Percentiles rank a stretch among this genome's conserved stretches.
Conservation (phyloP, 2,797 vertebrate species). For the Amphiprion clarkii region DNA sequence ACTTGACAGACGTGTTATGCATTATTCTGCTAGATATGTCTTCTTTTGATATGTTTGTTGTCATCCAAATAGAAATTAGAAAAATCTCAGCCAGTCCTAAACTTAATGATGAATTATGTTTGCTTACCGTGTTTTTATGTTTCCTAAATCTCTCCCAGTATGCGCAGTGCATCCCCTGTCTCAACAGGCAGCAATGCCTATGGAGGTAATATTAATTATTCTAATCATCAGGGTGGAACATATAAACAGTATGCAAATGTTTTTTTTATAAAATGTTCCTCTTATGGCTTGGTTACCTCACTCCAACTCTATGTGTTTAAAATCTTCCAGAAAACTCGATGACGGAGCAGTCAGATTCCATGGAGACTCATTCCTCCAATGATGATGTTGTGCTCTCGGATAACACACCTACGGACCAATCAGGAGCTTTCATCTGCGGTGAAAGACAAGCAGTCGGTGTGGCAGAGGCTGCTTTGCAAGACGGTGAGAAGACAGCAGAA, state of each 20-base stretch:
- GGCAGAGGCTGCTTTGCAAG: conserved; percentile 83
- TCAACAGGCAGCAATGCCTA: conserved; percentile 46
- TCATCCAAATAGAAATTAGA: background rate
- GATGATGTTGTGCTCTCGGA: conserved; percentile 59
- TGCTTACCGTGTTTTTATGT: background rate
- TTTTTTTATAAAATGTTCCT: background rate
- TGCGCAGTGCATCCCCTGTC: conserved; percentile 58
- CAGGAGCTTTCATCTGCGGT: conserved; percentile 35
- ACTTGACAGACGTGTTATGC: background rate
- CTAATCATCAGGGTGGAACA: rapidly evolving
- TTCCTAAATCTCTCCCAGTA: conserved; percentile 61
- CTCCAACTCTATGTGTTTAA: background rate
- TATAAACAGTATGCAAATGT: background rate
- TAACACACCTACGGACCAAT: conserved; percentile 56
- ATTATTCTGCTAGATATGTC: background rate
- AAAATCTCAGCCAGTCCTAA: background rate
- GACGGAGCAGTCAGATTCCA: conserved; percentile 64
- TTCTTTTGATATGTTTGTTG: background rate
- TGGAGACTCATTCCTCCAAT: conserved; percentile 64
- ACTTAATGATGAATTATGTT: background rate
- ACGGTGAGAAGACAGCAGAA: conserved; percentile 71
- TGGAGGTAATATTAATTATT: conserved; percentile 60
- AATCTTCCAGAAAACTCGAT: conserved; percentile 66
- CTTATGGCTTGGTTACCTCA: rapidly evolving
- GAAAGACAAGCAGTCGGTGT: conserved; percentile 55